A percentile compares a stretch with the other conserved stretches of the same genome.
These are phyloP conservation scores for Harlomillsia oculata DNA, from an alignment of 1,140 invertebrate genomes.

Conservation along the genomic window DNA sequence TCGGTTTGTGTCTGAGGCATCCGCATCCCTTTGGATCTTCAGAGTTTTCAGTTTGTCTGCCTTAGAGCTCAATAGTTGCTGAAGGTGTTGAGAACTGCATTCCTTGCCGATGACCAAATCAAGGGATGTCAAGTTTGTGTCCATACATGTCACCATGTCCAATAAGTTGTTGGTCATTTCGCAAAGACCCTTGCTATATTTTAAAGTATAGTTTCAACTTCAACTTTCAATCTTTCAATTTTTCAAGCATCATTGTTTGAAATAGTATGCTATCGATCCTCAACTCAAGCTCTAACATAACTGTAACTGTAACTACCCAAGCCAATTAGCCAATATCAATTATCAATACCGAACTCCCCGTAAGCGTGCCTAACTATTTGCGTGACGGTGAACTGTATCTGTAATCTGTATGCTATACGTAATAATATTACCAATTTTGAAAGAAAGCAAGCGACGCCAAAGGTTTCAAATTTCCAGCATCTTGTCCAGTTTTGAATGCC, in stretches of 20 bases:
- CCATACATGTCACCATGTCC: background rate
- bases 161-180: background rate
- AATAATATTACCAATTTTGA: background rate
- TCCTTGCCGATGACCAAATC: conserved; percentile 6
- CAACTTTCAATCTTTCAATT: background rate
- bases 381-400: too few species aligned
- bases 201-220: background rate
- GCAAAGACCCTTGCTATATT: background rate
- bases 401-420: too few species aligned
- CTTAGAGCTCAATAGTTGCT: conserved; percentile 4
- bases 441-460: background rate
- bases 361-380: too few species aligned
- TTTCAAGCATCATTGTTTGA: background rate
- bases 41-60: background rate
- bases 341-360: too few species aligned
- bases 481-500: too few species aligned
- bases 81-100: too few species aligned
- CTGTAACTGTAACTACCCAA: too few species aligned
- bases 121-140: background rate
- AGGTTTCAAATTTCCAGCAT: background rate
- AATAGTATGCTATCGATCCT: background rate
- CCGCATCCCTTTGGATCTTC: conserved; percentile 7
- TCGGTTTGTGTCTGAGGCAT: background rate
- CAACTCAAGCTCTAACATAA: too few species aligned
- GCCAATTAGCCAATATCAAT: too few species aligned